A percentile compares a stretch with the other conserved stretches of the same genome.
These are phyloP conservation scores for Sorex fumeus DNA, from an alignment of 2,113 vertebrate genomes.

Conservation along the genomic window DNA sequence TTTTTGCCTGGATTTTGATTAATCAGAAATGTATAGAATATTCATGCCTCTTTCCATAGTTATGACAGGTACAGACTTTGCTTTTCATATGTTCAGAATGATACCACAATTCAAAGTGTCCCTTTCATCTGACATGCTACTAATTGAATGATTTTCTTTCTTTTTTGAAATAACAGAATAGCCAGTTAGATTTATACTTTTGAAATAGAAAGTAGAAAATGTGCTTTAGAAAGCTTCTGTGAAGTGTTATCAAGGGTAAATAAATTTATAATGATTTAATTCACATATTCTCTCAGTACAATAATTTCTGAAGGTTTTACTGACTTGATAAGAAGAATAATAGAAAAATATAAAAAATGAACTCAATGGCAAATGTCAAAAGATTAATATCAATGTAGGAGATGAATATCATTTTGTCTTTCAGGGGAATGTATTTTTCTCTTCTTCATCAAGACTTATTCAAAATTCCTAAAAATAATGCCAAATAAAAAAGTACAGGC, in stretches of 20 bases:
- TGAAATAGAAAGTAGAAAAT: constrained; percentile 68
- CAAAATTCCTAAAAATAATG: constrained; percentile 59
- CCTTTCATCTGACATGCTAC: constrained; percentile 80
- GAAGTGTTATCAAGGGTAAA: constrained; percentile 72
- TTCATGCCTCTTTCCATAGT: constrained; percentile 76
- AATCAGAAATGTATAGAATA: constrained; percentile 82
- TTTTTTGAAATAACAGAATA: constrained; percentile 77
- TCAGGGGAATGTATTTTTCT: constrained; percentile 45
- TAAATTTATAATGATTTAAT: constrained; percentile 74
- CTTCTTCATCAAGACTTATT: constrained; percentile 49
- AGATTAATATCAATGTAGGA: constrained; percentile 15
- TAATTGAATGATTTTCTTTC: constrained; percentile 76
- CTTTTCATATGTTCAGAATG: constrained; percentile 75
- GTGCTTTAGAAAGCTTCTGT: constrained; percentile 71
- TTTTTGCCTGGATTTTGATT: constrained; percentile 81
- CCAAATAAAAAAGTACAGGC: background rate
- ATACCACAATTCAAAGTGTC: constrained; percentile 76
- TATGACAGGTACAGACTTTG: constrained; percentile 77
- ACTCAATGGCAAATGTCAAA: constrained; percentile 48
- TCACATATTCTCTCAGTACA: constrained; percentile 52
- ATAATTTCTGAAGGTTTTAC: constrained; percentile 70
- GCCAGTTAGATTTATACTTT: constrained; percentile 70
- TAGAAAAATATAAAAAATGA: constrained; percentile 57
- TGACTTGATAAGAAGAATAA: constrained; percentile 64
- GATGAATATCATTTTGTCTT: background rate